phyloP scores from a whole-genome alignment of 1,140 invertebrate species.

The Zaprionus kolodkinae region DNA sequence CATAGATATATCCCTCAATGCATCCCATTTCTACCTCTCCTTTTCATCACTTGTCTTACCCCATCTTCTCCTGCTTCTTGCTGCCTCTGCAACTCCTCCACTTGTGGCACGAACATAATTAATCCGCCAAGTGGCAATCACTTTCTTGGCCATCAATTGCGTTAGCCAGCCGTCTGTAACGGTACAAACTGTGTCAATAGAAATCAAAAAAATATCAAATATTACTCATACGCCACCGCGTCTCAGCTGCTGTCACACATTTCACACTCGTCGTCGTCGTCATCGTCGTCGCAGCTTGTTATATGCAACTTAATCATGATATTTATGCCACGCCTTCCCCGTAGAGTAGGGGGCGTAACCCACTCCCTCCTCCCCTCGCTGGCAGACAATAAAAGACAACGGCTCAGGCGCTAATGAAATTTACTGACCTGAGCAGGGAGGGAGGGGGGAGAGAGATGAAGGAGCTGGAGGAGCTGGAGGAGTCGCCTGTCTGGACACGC shows the following conservation, averaged over 20 bases:
- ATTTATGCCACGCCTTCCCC: conserved; percentile 61
- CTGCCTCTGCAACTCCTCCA: too few relatives aligned
- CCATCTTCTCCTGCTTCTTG: background rate
- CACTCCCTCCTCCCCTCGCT: background rate
- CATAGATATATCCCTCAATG: too few relatives aligned
- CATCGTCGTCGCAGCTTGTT: conserved; percentile 5
- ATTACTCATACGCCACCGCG: conserved; percentile 41
- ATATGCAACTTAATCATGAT: conserved; percentile 55
- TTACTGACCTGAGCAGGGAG: conserved; percentile 52
- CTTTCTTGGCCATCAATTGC: background rate
- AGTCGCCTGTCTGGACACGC: conserved; percentile 45
- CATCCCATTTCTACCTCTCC: too few relatives aligned
- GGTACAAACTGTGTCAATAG: conserved; percentile 16
- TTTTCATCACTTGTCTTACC: too few relatives aligned
- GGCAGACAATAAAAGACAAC: conserved; percentile 69
- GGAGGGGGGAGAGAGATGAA: too few relatives aligned
- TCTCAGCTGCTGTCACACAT: conserved; percentile 31
- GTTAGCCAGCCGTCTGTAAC: background rate
- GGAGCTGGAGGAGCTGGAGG: too few relatives aligned
- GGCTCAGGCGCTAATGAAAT: conserved; percentile 67
- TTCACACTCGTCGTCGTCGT: conserved; percentile 26
- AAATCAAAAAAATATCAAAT: conserved; percentile 25
- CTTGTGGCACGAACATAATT: background rate
- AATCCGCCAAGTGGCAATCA: background rate
- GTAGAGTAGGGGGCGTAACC: background rate